Percentiles rank a stretch among this genome's conserved stretches.
Conservation (phyloP, 2,113 vertebrate genomes). For the Spilogale gracilis region DNA sequence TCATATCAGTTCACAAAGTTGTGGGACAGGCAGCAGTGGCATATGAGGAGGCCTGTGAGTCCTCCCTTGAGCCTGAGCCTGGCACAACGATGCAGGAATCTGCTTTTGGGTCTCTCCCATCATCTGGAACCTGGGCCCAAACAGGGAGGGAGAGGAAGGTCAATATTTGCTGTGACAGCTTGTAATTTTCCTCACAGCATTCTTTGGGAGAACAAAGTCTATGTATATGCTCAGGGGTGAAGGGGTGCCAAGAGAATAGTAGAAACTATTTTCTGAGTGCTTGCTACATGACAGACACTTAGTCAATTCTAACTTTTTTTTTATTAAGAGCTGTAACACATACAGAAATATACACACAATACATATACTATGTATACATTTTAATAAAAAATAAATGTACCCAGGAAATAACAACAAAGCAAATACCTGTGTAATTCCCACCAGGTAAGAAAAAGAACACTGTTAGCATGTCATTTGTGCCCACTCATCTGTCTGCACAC, state of each 20-base stretch:
- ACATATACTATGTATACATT: not conserved
- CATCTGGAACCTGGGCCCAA: not conserved
- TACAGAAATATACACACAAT: not conserved
- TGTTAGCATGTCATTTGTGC: not conserved
- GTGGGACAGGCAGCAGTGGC: not conserved
- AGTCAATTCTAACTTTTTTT: not conserved
- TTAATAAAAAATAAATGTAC: not conserved
- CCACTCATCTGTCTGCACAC: not conserved
- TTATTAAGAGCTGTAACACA: not conserved
- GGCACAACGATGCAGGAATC: not conserved
- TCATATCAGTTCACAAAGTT: not conserved
- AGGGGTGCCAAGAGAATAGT: not conserved
- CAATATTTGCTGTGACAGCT: not conserved
- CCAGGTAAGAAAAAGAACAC: not conserved
- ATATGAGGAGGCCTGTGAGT: too few species aligned
- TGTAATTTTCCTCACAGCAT: constrained; percentile 5
- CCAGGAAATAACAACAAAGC: not conserved
- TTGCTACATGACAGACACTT: not conserved
- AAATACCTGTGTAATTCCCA: not conserved
- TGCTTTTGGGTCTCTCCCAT: not conserved
- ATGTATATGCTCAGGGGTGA: not conserved
- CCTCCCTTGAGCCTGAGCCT: not conserved
- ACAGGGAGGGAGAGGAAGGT: not conserved
- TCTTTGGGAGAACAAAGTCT: not conserved
- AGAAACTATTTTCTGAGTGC: not conserved